Conservation (phyloP, 1,140 invertebrate species). For the Triops cancriformis region DNA sequence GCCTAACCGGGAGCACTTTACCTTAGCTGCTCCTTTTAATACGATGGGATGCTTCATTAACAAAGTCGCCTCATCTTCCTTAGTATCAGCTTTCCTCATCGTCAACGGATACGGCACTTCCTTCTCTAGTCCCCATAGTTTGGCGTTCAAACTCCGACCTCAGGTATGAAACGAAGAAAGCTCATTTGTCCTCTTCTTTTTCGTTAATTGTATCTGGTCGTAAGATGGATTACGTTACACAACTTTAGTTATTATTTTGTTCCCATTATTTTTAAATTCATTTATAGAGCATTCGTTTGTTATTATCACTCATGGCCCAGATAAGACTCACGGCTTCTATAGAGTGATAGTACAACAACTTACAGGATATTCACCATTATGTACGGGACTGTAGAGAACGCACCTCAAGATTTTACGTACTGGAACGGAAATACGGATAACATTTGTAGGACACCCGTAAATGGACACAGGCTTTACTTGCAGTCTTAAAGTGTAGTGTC, state of each 20-base stretch:
- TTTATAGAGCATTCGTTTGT: no score
- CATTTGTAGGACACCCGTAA: not conserved
- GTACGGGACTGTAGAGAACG: no score
- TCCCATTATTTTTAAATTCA: no score
- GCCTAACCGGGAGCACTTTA: conserved; percentile 21
- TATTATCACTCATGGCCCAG: no score
- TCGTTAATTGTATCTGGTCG: not conserved
- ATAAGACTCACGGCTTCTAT: no score
- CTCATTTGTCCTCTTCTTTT: not conserved
- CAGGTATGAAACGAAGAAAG: conserved; percentile 18
- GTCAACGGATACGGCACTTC: conserved; percentile 26
- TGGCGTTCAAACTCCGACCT: conserved; percentile 16
- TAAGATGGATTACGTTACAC: not conserved
- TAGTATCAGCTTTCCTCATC: conserved; percentile 33
- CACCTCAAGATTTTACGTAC: not conserved
- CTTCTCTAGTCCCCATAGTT: conserved; percentile 29
- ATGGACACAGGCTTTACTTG: not conserved
- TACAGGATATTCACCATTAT: no score
- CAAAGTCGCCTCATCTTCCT: conserved; percentile 34
- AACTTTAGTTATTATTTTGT: no score
- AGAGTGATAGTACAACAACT: no score
- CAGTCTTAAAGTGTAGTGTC: not conserved
- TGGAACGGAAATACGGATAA: not conserved
- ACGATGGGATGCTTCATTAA: conserved; percentile 34
- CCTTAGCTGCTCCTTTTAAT: conserved; percentile 24